Base-by-base conservation (phyloP, 2,888 invertebrate species). In the Notodonta ziczac region DNA sequence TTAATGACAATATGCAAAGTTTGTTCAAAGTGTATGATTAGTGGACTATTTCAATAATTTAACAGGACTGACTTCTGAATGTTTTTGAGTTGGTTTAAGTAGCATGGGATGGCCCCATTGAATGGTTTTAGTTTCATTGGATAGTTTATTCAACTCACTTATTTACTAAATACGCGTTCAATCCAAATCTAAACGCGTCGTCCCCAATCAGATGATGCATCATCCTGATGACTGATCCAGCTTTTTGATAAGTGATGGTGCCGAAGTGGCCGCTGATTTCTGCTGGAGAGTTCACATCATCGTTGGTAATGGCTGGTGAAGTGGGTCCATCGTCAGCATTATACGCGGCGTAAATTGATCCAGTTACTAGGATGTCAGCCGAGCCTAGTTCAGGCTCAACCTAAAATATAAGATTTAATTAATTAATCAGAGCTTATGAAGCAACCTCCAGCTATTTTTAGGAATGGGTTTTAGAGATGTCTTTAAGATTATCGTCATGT, bases 201-300 rank as follows among this genome's bases (percentile, higher is more conserved):
- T 92, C 87, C 5, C 89, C 90, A 13, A 94, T 70, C n/a, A 91
- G 77, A 72, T 93, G 88, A 64, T 93, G 92, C 54, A 94, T 87
- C 93, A 94, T 94, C 55, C 93, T 83, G 39, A 94, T 93, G 0
- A 94, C 87, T 0, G 92, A 83, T 5, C 92, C 95, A 2, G 95
- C 96, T 85, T 97, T 97, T 71, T 94, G 94, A 72, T 97, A 97
- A 0, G 95, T 94, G 54, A 97, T 95, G 0, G 89, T 90, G 61
- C 96, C 95, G 73, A 97, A 97, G 85, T 96, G 95, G 0, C 83
- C 91, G 40, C 90, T 89, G 24, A 96, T 95, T 82, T 97, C 95
- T 0, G 86, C 83, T 5, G 96, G 96, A 0, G 95, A 95, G 63
- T 94, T 92, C 0, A 96, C 95, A 13, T 94, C 78, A 0, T 82